A percentile compares a stretch with the other conserved stretches of the same genome.
Conservation (phyloP, 2,113 vertebrate species). For the Caranx melampygus region DNA sequence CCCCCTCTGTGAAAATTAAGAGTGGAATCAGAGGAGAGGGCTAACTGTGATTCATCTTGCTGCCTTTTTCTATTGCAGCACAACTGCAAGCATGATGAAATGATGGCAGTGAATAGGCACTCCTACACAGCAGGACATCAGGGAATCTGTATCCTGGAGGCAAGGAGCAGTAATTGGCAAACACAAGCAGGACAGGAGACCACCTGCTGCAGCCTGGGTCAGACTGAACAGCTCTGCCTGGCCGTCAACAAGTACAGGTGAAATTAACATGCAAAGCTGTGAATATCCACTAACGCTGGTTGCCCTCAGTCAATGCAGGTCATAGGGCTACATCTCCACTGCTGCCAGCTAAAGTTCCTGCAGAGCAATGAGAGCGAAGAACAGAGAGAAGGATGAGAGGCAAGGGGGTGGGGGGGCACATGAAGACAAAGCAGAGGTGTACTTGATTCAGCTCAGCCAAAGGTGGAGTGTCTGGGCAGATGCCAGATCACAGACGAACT, state of each 20-base stretch:
- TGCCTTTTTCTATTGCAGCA: conserved; percentile 42
- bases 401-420: background rate
- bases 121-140: conserved; percentile 40
- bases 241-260: conserved; percentile 15
- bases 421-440: conserved; percentile 47
- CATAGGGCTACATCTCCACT: conserved; percentile 3
- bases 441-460: conserved; percentile 45
- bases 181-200: conserved; percentile 48
- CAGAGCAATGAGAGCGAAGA: background rate
- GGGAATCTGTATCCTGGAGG: conserved; percentile 59
- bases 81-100: conserved; percentile 64
- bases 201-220: conserved; percentile 57
- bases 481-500: conserved; percentile 72
- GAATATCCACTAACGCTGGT: conserved; percentile 2
- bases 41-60: conserved; percentile 63
- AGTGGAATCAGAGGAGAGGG: conserved; percentile 64
- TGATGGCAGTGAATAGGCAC: conserved; percentile 66
- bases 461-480: conserved; percentile 70
- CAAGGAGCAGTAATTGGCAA: conserved; percentile 65
- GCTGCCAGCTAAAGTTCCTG: conserved; percentile 20
- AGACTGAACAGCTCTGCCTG: conserved; percentile 6
- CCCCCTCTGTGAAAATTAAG: conserved; percentile 73
- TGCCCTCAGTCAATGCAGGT: conserved; percentile 17
- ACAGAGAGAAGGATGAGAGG: background rate
- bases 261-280: conserved; percentile 23